Evolutionary conservation across 1,140 invertebrate species (phyloP).

Genomic region (Battus philenor): DNA sequence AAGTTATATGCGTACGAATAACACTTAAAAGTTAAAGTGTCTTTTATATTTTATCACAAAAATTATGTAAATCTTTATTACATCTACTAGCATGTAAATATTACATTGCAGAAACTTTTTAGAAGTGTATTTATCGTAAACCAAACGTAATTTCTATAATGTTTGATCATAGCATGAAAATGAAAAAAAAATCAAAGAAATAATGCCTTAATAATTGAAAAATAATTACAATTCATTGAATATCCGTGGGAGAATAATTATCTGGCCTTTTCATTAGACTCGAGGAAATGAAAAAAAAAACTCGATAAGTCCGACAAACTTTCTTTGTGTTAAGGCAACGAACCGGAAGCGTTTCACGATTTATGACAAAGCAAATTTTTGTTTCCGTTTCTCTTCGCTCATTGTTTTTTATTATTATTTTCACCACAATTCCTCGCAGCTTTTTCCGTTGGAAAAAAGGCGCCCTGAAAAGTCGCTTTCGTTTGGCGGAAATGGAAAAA

Average conservation of each 20-base stretch:
- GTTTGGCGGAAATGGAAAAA: constrained; percentile 56
- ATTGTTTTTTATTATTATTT: constrained; percentile 58
- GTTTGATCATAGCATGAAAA: too few species aligned
- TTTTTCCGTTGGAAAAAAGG: constrained; percentile 58
- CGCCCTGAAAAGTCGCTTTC: constrained; percentile 59
- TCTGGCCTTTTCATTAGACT: constrained; percentile 26
- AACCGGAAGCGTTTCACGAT: constrained; percentile 66
- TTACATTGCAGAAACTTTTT: too few species aligned
- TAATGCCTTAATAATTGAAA: too few species aligned
- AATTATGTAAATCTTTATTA: too few species aligned
- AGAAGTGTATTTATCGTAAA: too few species aligned
- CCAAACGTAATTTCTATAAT: too few species aligned
- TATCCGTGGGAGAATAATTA: constrained; percentile 32
- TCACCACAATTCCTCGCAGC: constrained; percentile 56
- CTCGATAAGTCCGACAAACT: constrained; percentile 44
- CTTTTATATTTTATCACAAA: too few species aligned
- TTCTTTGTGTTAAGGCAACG: constrained; percentile 58
- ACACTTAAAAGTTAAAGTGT: too few species aligned
- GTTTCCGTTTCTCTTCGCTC: constrained; percentile 61
- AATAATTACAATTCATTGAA: too few species aligned
- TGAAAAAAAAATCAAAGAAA: too few species aligned
- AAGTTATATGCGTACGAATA: too few species aligned
- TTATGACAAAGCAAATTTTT: constrained; percentile 73
- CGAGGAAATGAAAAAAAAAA: constrained; percentile 30
- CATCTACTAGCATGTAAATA: too few species aligned